phyloP scores from a whole-genome alignment of 2,888 invertebrate genomes.

The Exocentrus adspersus region DNA sequence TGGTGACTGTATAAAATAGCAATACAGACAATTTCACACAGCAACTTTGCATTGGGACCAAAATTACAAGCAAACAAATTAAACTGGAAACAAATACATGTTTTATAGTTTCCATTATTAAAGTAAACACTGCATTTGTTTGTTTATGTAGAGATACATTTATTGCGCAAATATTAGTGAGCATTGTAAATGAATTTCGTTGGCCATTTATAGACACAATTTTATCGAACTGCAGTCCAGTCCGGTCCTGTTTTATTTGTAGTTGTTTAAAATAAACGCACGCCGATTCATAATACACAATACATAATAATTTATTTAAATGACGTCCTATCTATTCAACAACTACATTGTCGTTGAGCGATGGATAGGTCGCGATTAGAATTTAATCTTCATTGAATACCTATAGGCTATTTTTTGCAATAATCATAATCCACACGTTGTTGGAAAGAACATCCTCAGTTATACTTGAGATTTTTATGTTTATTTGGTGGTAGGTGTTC shows the following conservation, averaged over 20 bases:
- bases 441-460: not conserved
- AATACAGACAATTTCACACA: no score
- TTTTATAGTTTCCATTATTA: slow-evolving; percentile 8
- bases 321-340: slow-evolving; percentile 3
- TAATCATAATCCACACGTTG: not conserved
- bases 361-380: slow-evolving; percentile 8
- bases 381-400: not conserved
- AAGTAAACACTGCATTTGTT: slow-evolving; percentile 5
- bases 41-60: no score
- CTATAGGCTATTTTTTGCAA: not conserved
- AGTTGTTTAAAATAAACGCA: no score
- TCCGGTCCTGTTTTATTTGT: no score
- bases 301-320: slow-evolving; percentile 12
- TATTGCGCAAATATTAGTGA: not conserved
- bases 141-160: not conserved
- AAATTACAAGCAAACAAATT: no score
- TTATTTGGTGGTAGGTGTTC: not conserved
- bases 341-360: slow-evolving; percentile 2
- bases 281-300: not conserved
- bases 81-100: no score
- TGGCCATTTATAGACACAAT: not conserved
- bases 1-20: no score
- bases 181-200: not conserved
- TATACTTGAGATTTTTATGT: not conserved
- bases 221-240: not conserved